These are phyloP conservation scores for Nomada fabriciana DNA, from an alignment of 2,888 invertebrate species.

Conservation along the genomic window DNA sequence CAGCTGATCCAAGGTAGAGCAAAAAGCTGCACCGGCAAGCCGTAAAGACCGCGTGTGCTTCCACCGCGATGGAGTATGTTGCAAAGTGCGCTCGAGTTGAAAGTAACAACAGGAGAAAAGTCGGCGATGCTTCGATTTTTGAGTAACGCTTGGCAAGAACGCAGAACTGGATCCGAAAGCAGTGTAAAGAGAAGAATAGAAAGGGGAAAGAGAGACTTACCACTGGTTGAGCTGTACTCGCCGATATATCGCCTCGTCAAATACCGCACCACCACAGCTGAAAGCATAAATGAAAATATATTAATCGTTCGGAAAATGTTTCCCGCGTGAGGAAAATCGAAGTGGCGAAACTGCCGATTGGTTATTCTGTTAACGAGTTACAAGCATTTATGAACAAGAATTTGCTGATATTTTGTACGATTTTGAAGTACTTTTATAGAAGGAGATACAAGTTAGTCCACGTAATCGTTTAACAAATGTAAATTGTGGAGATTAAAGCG, in stretches of 20 bases:
- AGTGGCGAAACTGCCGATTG: too few species aligned
- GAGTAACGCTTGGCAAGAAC: not conserved
- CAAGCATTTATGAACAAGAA: too few species aligned
- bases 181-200: slow-evolving; percentile 1
- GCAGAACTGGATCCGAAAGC: not conserved
- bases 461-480: too few species aligned
- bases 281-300: slow-evolving; percentile 83
- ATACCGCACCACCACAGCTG: slow-evolving; percentile 92
- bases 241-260: slow-evolving; percentile 92
- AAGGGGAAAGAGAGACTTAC: slow-evolving; percentile 85
- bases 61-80: slow-evolving; percentile 12
- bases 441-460: too few species aligned
- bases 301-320: slow-evolving; percentile 29
- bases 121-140: slow-evolving; percentile 11
- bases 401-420: too few species aligned
- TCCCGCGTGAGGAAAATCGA: too few species aligned
- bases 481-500: too few species aligned
- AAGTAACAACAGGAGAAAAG: slow-evolving; percentile 28
- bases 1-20: slow-evolving; percentile 44
- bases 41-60: slow-evolving; percentile 10
- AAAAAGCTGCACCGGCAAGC: slow-evolving; percentile 70
- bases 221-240: slow-evolving; percentile 92
- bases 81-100: not conserved
- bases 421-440: too few species aligned
- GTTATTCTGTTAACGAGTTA: too few species aligned